Base-by-base conservation (phyloP, 2,888 invertebrate genomes). In the Tholera decimalis region DNA sequence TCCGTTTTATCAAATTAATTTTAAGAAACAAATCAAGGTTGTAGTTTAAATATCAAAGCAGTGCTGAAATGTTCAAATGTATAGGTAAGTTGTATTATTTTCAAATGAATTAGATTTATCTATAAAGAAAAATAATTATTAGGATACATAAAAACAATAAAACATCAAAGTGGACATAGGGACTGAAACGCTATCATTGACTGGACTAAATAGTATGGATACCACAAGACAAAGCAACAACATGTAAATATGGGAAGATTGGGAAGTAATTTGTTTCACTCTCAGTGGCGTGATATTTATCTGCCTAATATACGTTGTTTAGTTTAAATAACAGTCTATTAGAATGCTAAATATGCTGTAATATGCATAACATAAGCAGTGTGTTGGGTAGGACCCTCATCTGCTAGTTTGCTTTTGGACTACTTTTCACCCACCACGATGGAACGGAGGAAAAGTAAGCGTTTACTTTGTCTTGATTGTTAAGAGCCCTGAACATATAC, bases 1-100 rank as follows among this genome's bases (percentile, higher is more conserved):
- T 72, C 39, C 54, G 49, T 69, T 69, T 50, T 1, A 0, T 0
- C n/a, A 3, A 11, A 6, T 20, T 13, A 9, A 49, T 44, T 13
- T n/a, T 1, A 43, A 41, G 7, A 33, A 11, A 8, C 11, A 15
- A 41, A 15, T 28, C n/a, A 46, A 28, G 26, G 4, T 26, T 9
- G 15, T 1, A n/a, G 20, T 41, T n/a, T n/a, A n/a, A 15, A 8
- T 9, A 18, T 18, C 18, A 39, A 18, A 39, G 4, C 13, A 35
- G 3, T 35, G 13, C 15, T 0, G 13, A 35, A 35, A 11, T 33
- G 33, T 13, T 33, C 4, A 4, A 35, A 4, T 4, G 35, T 35
- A 7, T 33, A 30, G 0, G 11, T 30, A 11, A 30, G 11, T 5
- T 9, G 18, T 18, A 9, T 18, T 2, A 2, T 39, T 39, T 18